Evolutionary conservation across 2,113 vertebrate genomes (phyloP).

Genomic region (Urocitellus parryii): DNA sequence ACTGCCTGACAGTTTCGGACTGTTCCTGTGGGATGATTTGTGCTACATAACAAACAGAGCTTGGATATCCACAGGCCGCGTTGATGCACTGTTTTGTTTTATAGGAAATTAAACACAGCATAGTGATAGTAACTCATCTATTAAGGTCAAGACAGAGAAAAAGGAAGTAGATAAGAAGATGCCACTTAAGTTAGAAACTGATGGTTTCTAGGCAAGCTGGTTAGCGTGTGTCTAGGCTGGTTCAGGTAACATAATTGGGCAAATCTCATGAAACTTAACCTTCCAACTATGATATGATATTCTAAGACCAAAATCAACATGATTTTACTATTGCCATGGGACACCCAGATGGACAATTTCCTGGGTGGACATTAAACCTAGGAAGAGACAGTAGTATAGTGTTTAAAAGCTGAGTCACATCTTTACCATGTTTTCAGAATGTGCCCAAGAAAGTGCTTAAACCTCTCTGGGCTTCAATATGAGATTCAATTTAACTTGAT

Average conservation of each 20-base stretch:
- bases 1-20: background rate
- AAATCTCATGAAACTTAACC: background rate
- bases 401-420: background rate
- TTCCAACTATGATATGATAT: background rate
- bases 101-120: constrained; percentile 18
- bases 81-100: background rate
- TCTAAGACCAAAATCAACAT: background rate
- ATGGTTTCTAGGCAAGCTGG: background rate
- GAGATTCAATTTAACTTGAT: background rate
- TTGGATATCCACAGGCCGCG: background rate
- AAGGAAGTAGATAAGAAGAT: background rate
- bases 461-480: background rate
- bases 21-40: background rate
- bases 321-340: background rate
- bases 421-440: background rate
- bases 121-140: background rate
- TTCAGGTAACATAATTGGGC: background rate
- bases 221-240: background rate
- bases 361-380: background rate
- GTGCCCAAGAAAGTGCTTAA: background rate
- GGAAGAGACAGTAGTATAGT: background rate
- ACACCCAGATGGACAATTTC: background rate
- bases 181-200: background rate
- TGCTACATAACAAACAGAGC: background rate
- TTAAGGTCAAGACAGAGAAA: background rate